A percentile compares a stretch with the other conserved stretches of the same genome.
These are phyloP conservation scores for Eonycteris spelaea DNA, from an alignment of 2,113 vertebrate species.

Conservation along the genomic window DNA sequence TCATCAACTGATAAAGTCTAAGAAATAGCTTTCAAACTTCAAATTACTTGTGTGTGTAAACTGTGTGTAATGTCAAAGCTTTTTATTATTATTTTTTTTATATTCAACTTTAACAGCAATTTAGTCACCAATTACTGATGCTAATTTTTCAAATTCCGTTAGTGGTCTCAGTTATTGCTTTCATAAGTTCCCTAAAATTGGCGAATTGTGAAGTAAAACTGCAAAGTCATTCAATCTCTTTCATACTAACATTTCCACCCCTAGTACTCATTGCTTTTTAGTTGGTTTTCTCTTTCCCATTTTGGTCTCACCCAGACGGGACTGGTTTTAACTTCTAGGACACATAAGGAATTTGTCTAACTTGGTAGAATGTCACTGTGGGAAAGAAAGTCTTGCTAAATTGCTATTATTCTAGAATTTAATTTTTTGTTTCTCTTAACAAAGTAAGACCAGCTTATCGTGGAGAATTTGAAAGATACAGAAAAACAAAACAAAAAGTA, in stretches of 20 bases:
- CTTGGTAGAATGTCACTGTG: background rate
- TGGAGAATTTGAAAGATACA: background rate
- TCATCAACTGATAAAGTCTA: background rate
- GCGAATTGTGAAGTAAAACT: constrained; percentile 58
- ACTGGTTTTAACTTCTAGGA: constrained; percentile 42
- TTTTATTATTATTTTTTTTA: background rate
- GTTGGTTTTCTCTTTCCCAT: constrained; percentile 18
- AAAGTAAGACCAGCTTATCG: constrained; percentile 3
- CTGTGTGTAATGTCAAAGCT: background rate
- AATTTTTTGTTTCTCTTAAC: constrained; percentile 5
- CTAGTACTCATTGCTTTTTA: background rate
- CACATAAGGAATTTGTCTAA: constrained; percentile 27
- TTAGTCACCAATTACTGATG: background rate
- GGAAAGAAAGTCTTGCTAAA: background rate
- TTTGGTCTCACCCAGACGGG: constrained; percentile 31
- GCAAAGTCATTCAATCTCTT: constrained; percentile 62
- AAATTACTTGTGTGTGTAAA: background rate
- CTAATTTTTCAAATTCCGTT: constrained; percentile 13
- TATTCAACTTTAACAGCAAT: background rate
- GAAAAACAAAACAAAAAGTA: background rate
- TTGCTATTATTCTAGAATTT: background rate
- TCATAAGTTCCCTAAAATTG: constrained; percentile 54
- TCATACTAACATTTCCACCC: background rate
- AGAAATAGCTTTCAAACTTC: constrained; percentile 15
- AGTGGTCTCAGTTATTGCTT: constrained; percentile 19